Base-by-base conservation (phyloP, 2,113 vertebrate genomes). In the Himantopus leucocephalus region DNA sequence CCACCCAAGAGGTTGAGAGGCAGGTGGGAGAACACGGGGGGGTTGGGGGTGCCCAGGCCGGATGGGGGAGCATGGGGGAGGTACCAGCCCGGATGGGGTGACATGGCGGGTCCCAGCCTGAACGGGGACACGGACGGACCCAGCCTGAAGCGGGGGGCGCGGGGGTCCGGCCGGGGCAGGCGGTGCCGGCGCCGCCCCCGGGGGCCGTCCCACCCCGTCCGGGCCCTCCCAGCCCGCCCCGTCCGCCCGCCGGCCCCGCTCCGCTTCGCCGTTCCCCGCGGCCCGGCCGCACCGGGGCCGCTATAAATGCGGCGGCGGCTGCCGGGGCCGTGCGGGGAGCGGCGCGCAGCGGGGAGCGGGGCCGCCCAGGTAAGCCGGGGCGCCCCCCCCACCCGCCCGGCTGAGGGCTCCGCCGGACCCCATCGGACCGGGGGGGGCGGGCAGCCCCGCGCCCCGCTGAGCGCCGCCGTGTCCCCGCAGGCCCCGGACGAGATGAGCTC, bases 401-500 rank as follows among this genome's bases (percentile, higher is more conserved):
- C 43, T 9, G 43, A 21, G 14, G 17, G n/a, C n/a, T n/a, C n/a
- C n/a, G n/a, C n/a, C n/a, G n/a, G n/a, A n/a, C n/a, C 55, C 37
- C 41, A 35, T 6, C 14, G 14, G 8, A 48, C 34, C n/a, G 66
- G 7, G 22, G 66, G 8, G 14, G n/a, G 24, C 26, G n/a, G 50
- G 14, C 70, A 72, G 37, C 37, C 37, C 37, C 37, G 37, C 37
- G 35, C 27, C 60, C 17, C 16, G 45, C 41, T 9, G 62, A 52
- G 35, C 17, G 35, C 86, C 47, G 74, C 82, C 53, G 23, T 89
- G 39, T 95, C 50, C 93, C 59, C 86, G 27, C 45, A 96, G 95
- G 85, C 66, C 19, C 37, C 15, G 16, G 35, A 63, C 95, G 98
- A 98, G 95, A 98, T 98, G 98, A 98, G 96, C 93, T 98, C 97